Evolutionary conservation across 1,140 invertebrate species (phyloP).

Genomic region (Aphis gossypii): DNA sequence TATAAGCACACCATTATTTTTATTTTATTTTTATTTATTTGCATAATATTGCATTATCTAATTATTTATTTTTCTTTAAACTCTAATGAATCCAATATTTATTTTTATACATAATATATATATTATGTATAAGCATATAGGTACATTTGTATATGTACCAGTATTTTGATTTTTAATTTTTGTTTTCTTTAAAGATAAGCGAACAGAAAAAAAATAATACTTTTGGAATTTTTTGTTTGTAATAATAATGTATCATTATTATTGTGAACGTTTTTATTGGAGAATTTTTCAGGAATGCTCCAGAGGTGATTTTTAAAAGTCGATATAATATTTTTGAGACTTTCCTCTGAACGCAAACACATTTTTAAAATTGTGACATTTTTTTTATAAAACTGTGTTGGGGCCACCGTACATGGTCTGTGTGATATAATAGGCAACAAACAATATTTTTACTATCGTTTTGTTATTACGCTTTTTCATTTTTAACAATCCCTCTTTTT

Average conservation of each 20-base stretch:
- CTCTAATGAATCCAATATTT: not conserved
- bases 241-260: conserved; percentile 27
- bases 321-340: conserved; percentile 49
- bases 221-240: conserved; percentile 22
- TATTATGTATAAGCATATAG: not conserved
- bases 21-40: conserved; percentile 42
- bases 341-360: conserved; percentile 41
- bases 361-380: conserved; percentile 51
- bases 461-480: conserved; percentile 47
- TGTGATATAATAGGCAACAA: conserved; percentile 23
- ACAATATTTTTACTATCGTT: conserved; percentile 43
- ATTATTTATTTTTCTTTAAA: conserved; percentile 4
- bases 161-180: conserved; percentile 43
- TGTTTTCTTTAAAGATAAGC: not conserved
- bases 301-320: conserved; percentile 52
- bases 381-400: conserved; percentile 42
- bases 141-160: not conserved
- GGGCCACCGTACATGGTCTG: conserved; percentile 52
- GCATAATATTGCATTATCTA: conserved; percentile 42
- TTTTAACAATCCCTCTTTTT: conserved; percentile 24
- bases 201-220: conserved; percentile 48
- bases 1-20: conserved; percentile 58
- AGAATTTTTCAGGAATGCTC: conserved; percentile 37
- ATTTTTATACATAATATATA: not conserved
- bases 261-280: conserved; percentile 14